phyloP scores from a whole-genome alignment of 2,888 invertebrate species.

The Mesorhabditis spiculigera region DNA sequence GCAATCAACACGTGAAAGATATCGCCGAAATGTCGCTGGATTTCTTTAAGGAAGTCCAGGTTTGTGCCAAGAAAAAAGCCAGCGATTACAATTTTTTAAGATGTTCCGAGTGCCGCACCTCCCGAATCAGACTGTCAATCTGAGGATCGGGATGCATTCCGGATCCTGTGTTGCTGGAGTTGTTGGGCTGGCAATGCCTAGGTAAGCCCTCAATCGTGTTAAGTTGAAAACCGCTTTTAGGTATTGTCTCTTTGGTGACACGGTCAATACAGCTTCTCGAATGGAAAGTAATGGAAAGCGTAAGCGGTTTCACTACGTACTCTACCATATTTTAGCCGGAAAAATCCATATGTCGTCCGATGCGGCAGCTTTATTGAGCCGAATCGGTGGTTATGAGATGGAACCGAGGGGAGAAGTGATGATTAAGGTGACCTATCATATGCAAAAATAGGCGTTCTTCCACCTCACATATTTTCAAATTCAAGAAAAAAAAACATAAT shows the following conservation, averaged over 20 bases:
- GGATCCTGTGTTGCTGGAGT: slow-evolving; percentile 45
- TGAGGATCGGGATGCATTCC: slow-evolving; percentile 42
- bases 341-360: slow-evolving; percentile 53
- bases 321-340: slow-evolving; percentile 35
- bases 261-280: slow-evolving; percentile 50
- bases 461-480: too few relatives aligned
- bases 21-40: slow-evolving; percentile 25
- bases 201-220: slow-evolving; percentile 10
- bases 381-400: slow-evolving; percentile 51
- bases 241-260: slow-evolving; percentile 54
- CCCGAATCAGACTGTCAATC: slow-evolving; percentile 42
- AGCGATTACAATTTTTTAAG: neutral
- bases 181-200: slow-evolving; percentile 45
- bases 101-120: slow-evolving; percentile 47
- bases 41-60: slow-evolving; percentile 19
- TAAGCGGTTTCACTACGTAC: slow-evolving; percentile 15
- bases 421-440: slow-evolving; percentile 31
- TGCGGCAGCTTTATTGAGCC: slow-evolving; percentile 43
- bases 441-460: too few relatives aligned
- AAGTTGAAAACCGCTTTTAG: slow-evolving; percentile 12
- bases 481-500: too few relatives aligned
- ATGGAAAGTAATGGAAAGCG: slow-evolving; percentile 56
- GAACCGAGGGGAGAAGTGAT: slow-evolving; percentile 53
- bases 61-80: neutral
- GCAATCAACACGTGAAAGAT: slow-evolving; percentile 6